Evolutionary conservation across 2,113 vertebrate genomes (phyloP), one percentile per base, ranked within the genome.

Genomic region (Mastomys natalensis): DNA sequence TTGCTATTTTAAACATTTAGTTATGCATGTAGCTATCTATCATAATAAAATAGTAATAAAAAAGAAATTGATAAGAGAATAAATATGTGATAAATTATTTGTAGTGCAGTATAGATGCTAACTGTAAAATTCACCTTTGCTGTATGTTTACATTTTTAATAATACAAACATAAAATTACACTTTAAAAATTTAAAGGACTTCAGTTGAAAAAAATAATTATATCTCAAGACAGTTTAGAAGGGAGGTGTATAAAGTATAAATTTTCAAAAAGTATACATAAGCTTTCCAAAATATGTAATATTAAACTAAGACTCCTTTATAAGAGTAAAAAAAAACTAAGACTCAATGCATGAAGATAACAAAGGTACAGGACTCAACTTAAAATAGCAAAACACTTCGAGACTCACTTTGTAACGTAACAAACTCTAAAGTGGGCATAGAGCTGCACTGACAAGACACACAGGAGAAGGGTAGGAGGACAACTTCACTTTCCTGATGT

Each of bases 201-300:
- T 80, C 40, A 90, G 55, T 2, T 60, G 31, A 93, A 95, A 82
- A 82, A 95, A 87, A 87, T 77, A 5, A 55, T 73, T 87, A 7
- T 43, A 53, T 62, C 22, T 92, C 26, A 93, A 89, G 45, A 34
- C n/a, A 82, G 6, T 62, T 88, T 64, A 77, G 90, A 95, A 37
- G 19, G 68, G 82, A 29, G 2, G 73, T 91, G 31, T 68, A 96
- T 95, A 91, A 68, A 93, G 58, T 22, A 74, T 81, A 93, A 94
- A 60, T 91, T 78, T 66, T 81, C 62, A 76, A 80, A 88, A 73
- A 76, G 37, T 73, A 22, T 40, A 22, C 19, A 24, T 43, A 43
- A 66, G 2, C 4, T 81, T 51, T 89, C 11, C 21, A 80, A 82
- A 78, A 87, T 64, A 73, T 66, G 2, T 77, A 81, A 77, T 53